phyloP scores from a whole-genome alignment of 30 jellyfish, hydroid and myxozoan species.

The Chironex yamaguchii region DNA sequence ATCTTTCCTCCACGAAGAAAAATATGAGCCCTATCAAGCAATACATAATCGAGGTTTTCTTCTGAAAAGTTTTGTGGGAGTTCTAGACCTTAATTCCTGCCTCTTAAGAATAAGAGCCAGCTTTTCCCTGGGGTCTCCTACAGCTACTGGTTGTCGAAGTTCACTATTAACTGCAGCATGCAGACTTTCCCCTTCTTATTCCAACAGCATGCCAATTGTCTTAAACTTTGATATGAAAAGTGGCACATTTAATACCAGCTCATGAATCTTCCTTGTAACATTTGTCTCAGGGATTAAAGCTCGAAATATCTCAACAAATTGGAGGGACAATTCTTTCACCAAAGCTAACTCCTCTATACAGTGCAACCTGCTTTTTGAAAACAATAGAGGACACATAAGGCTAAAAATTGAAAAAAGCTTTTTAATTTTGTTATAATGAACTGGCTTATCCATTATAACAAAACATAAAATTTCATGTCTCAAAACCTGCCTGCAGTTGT shows the following conservation, averaged over 20 bases:
- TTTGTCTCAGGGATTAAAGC: slow-evolving; percentile 13
- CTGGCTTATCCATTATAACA: too few species aligned
- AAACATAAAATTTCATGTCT: too few species aligned
- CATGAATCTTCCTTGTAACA: slow-evolving; percentile 42
- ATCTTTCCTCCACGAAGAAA: too few species aligned
- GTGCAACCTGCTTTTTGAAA: slow-evolving; percentile 29
- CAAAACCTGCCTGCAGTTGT: too few species aligned
- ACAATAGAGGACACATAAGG: background rate
- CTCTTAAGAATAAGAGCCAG: slow-evolving; percentile 16
- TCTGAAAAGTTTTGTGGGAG: too few species aligned
- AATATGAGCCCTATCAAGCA: too few species aligned
- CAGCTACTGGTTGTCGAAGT: slow-evolving; percentile 17
- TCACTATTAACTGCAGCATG: slow-evolving; percentile 62
- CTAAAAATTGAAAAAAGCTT: background rate
- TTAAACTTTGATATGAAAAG: slow-evolving; percentile 18
- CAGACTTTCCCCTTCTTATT: slow-evolving; percentile 55
- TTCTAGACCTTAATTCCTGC: slow-evolving; percentile 8
- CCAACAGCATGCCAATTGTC: slow-evolving; percentile 31
- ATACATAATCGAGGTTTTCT: too few species aligned
- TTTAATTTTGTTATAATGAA: too few species aligned
- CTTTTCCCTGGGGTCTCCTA: slow-evolving; percentile 4
- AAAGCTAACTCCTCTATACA: slow-evolving; percentile 14
- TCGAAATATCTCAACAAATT: slow-evolving; percentile 41
- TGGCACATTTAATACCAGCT: slow-evolving; percentile 26
- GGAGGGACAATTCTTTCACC: background rate